phyloP scores from a whole-genome alignment of 2,888 invertebrate species.

The Erynnis tages region DNA sequence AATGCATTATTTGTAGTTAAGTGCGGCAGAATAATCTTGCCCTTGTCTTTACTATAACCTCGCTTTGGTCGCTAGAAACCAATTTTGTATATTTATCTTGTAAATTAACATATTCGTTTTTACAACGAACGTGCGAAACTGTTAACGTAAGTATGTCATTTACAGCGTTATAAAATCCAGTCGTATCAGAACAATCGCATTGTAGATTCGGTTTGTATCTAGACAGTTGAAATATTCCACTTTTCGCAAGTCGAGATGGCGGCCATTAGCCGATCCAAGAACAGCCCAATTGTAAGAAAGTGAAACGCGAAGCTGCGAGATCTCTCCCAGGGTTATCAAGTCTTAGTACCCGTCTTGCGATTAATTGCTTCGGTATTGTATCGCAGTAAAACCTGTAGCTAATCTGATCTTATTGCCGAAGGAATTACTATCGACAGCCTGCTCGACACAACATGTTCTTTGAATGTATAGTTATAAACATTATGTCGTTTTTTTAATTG shows the following conservation, averaged over 20 bases:
- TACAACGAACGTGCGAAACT: background rate
- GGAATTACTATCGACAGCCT: background rate
- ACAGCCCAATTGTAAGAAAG: constrained; percentile 54
- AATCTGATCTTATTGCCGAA: constrained; percentile 14
- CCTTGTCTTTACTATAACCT: no score
- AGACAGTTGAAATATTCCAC: background rate
- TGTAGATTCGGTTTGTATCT: background rate
- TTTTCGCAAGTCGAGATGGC: constrained; percentile 28
- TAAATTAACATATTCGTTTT: no score
- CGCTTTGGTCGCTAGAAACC: no score
- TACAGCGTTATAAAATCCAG: background rate
- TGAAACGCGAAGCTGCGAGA: constrained; percentile 46
- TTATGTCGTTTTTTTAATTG: no score
- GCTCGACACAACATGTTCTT: no score
- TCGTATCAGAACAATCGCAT: no score
- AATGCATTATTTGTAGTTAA: no score
- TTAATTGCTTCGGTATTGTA: constrained; percentile 21
- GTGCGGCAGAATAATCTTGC: no score
- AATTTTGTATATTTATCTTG: no score
- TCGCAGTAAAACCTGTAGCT: constrained; percentile 11
- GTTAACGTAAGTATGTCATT: background rate
- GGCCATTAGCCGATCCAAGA: constrained; percentile 41
- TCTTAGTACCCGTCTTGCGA: constrained; percentile 3
- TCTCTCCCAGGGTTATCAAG: constrained; percentile 23
- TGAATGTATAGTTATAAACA: no score